A percentile compares a stretch with the other conserved stretches of the same genome.
Conservation (phyloP, 2,113 vertebrate species). For the Forbesichthys papilliferus region DNA sequence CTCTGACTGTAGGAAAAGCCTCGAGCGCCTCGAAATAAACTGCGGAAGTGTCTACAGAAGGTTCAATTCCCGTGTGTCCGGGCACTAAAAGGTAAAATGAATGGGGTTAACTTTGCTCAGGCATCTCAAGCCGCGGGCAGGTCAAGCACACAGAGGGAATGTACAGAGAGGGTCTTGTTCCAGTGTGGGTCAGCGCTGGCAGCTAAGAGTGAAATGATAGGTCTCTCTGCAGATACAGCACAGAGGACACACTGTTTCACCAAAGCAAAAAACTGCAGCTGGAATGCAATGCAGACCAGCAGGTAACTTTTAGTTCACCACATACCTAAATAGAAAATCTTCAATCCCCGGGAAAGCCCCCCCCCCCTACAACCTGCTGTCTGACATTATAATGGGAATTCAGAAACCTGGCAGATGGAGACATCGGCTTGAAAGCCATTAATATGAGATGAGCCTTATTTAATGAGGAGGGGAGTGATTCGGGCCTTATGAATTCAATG, state of each 20-base stretch:
- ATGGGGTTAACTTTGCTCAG: constrained; percentile 54
- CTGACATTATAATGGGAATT: constrained; percentile 59
- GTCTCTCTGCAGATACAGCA: constrained; percentile 60
- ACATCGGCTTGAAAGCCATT: constrained; percentile 32
- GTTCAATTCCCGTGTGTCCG: constrained; percentile 47
- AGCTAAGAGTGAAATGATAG: constrained; percentile 67
- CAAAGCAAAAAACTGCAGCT: constrained; percentile 47
- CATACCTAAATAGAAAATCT: constrained; percentile 71
- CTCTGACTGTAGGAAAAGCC: constrained; percentile 6
- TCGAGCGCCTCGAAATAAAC: constrained; percentile 12
- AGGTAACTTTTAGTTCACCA: constrained; percentile 67
- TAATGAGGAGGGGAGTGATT: constrained; percentile 7
- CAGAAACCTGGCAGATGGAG: constrained; percentile 22
- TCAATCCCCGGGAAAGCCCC: constrained; percentile 53
- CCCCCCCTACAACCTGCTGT: constrained; percentile 21
- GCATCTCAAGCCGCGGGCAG: constrained; percentile 36
- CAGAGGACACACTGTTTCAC: constrained; percentile 72
- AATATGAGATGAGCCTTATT: constrained; percentile 33
- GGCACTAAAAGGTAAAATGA: constrained; percentile 50
- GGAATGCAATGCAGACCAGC: constrained; percentile 70
- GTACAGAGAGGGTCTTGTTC: constrained; percentile 71
- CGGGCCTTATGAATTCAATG: background rate
- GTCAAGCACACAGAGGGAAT: constrained; percentile 56
- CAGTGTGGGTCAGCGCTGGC: constrained; percentile 45
- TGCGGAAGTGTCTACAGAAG: constrained; percentile 11